Conservation (phyloP, 2,888 invertebrate genomes). For the Hydrotaea cyrtoneurina region DNA sequence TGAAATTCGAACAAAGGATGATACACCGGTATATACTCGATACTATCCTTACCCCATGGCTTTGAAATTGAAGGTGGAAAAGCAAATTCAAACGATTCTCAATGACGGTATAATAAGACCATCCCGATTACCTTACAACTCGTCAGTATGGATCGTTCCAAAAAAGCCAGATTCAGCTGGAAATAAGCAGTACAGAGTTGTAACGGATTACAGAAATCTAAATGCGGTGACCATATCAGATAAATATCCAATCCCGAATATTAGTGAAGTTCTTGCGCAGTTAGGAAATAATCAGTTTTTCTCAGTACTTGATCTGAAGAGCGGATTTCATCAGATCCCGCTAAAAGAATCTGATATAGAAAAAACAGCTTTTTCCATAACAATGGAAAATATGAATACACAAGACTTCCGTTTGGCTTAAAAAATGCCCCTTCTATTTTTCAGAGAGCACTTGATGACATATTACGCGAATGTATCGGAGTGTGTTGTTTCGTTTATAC, state of each 20-base stretch:
- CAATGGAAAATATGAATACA: constrained; percentile 32
- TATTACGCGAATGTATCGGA: neutral
- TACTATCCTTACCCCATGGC: too few species aligned
- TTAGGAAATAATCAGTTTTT: neutral
- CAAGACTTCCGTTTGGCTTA: constrained; percentile 31
- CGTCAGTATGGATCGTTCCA: constrained; percentile 5
- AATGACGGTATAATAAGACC: constrained; percentile 32
- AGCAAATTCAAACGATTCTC: neutral
- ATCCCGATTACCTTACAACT: constrained; percentile 13
- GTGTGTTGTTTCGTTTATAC: neutral
- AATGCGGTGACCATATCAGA: neutral
- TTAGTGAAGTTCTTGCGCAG: neutral
- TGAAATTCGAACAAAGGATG: too few species aligned
- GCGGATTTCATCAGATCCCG: constrained; percentile 33
- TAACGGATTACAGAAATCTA: neutral
- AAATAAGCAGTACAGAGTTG: neutral
- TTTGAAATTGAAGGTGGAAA: neutral
- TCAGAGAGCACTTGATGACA: neutral
- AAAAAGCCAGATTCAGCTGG: constrained; percentile 29
- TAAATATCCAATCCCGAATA: neutral
- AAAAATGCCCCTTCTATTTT: constrained; percentile 10
- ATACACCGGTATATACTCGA: too few species aligned
- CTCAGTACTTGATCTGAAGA: constrained; percentile 8
- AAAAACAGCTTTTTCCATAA: constrained; percentile 29
- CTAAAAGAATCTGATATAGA: constrained; percentile 10